phyloP scores from a whole-genome alignment of 2,797 vertebrate species.

The Choloepus didactylus region DNA sequence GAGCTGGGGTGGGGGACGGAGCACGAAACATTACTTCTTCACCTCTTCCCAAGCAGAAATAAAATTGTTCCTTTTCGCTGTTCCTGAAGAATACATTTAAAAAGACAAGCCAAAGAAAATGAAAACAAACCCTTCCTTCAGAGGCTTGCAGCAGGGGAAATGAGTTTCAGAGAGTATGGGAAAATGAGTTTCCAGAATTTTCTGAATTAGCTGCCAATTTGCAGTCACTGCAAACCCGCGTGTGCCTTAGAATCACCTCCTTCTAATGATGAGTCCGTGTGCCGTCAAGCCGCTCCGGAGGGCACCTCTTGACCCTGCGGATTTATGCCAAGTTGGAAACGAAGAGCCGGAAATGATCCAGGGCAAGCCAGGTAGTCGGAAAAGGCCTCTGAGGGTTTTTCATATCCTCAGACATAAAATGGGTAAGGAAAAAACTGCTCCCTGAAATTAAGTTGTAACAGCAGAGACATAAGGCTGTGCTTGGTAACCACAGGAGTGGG shows the following conservation, averaged over 20 bases:
- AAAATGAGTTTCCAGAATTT: constrained; percentile 31
- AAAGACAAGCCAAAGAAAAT: constrained; percentile 61
- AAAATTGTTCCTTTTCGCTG: constrained; percentile 67
- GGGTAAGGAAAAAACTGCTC: neutral
- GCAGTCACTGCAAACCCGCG: neutral
- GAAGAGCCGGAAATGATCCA: neutral
- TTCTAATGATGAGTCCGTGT: neutral
- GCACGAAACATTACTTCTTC: constrained; percentile 61
- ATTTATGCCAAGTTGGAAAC: neutral
- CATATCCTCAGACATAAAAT: constrained; percentile 6
- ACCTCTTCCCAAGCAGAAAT: constrained; percentile 72
- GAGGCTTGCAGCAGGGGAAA: neutral
- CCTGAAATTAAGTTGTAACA: neutral
- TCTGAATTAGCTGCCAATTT: constrained; percentile 30
- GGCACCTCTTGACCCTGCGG: neutral
- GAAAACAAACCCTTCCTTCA: constrained; percentile 53
- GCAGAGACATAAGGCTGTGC: neutral
- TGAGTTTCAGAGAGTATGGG: constrained; percentile 13
- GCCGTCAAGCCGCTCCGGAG: neutral
- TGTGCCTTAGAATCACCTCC: neutral
- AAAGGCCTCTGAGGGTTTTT: neutral
- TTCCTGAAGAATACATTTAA: constrained; percentile 65
- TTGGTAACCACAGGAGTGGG: neutral
- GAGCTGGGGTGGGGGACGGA: neutral
- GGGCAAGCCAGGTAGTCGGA: neutral